These are phyloP conservation scores for Indicator indicator DNA, from an alignment of 2,113 vertebrate species.

Conservation along the genomic window DNA sequence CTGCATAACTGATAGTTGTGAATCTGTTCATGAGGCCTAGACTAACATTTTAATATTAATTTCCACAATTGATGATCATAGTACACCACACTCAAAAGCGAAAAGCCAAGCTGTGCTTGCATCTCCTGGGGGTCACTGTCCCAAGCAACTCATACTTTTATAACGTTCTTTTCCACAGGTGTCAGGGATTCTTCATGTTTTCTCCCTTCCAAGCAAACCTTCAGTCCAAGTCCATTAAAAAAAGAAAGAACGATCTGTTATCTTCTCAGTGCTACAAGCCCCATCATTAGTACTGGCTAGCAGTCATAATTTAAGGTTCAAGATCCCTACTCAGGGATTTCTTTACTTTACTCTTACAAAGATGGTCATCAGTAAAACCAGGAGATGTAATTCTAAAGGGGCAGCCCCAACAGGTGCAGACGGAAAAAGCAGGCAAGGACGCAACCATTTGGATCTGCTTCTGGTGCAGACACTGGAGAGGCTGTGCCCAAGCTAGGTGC, in stretches of 20 bases:
- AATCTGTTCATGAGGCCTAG: neutral
- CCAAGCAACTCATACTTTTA: neutral
- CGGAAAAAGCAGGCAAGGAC: neutral
- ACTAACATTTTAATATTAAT: neutral
- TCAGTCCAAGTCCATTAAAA: neutral
- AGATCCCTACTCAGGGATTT: neutral
- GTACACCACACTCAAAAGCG: neutral
- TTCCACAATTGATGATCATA: neutral
- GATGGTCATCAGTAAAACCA: neutral
- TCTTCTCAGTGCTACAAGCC: neutral
- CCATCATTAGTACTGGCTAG: neutral
- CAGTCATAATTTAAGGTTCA: neutral
- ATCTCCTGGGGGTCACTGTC: too few relatives aligned
- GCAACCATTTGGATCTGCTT: too few relatives aligned
- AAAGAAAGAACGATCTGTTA: accelerated
- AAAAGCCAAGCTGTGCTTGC: neutral
- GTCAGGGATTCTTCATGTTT: neutral
- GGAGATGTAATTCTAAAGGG: neutral
- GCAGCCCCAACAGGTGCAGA: neutral
- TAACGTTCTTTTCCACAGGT: neutral
- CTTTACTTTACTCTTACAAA: neutral
- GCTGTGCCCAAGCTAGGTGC: neutral
- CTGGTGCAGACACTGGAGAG: accelerated
- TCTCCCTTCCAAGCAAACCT: neutral
- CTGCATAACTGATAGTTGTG: neutral